Base-by-base conservation (phyloP, 2,797 vertebrate genomes). In the Threskiornis aethiopicus region DNA sequence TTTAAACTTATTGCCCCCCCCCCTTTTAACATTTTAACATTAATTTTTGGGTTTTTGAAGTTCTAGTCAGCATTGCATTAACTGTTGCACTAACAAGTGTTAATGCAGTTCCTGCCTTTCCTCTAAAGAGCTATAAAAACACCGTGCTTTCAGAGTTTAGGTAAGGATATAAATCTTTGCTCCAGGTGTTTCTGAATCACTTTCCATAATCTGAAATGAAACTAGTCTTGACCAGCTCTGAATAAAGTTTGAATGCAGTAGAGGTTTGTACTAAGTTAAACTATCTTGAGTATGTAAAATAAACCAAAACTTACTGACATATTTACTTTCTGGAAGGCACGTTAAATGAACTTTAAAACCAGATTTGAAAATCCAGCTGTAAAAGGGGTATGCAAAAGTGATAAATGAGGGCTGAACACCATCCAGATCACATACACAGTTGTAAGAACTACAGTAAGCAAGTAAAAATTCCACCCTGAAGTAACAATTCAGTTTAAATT, bases 161-260 rank as follows among this genome's bases (percentile, higher is more conserved):
- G 90, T 94, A 81, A 71, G 80, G 88, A 91, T 95, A 98, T 98
- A 98, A 98, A 98, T 98, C 98, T 97, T 97, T 65, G n/a, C 75
- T 93, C 97, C 98, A 98, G 98, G 98, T 98, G 98, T 98, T 98
- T 97, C 96, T 97, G 95, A 97, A 98, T 95, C 96, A 97, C 89
- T 96, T 98, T 97, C 80, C 42, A 64, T 93, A 96, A 97, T 95
- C 95, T 97, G 91, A 96, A 97, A 97, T 80, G 13, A 97, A 96
- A 90, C 87, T 94, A 66, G 77, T 95, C 88, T 97, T 96, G 94
- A 95, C 88, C 41, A 96, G 85, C 51, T 96, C 94, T 79, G 77
- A 92, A 83, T 93, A 97, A 97, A 97, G 93, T 89, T 94, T 93
- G 33, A 97, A 88, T 64, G 67, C 87, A 85, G 42, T 89, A 96